Conservation (phyloP, 2,888 invertebrate species). For the Ditula angustiorana region DNA sequence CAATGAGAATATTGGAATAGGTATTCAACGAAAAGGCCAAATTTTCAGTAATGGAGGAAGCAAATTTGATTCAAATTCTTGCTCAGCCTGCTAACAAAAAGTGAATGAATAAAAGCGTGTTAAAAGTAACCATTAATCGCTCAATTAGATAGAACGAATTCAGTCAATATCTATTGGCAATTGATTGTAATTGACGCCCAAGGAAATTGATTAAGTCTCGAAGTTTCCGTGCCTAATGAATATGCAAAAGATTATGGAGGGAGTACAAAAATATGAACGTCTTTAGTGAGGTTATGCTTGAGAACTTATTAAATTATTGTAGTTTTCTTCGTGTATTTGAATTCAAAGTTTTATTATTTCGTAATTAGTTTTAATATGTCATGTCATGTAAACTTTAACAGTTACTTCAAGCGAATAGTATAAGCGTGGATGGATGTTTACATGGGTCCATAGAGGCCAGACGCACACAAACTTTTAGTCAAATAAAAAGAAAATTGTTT, state of each 20-base stretch:
- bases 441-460: too few relatives aligned
- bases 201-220: constrained; percentile 10
- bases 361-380: too few relatives aligned
- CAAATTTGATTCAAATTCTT: neutral
- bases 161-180: constrained; percentile 16
- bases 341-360: too few relatives aligned
- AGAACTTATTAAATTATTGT: neutral
- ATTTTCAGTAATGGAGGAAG: neutral
- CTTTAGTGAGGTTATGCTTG: neutral
- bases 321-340: neutral
- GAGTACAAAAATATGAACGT: neutral
- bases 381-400: too few relatives aligned
- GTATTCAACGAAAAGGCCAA: neutral
- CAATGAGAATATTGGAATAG: too few relatives aligned
- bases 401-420: too few relatives aligned
- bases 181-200: constrained; percentile 11
- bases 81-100: neutral
- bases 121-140: constrained; percentile 6
- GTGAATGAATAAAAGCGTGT: neutral
- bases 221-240: constrained; percentile 16
- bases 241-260: constrained; percentile 15
- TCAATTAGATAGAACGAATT: constrained; percentile 16
- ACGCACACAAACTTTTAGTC: too few relatives aligned
- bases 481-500: too few relatives aligned
- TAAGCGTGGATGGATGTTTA: too few relatives aligned